Base-by-base conservation (phyloP, 1,140 invertebrate genomes). In the Drosophila paulistorum region DNA sequence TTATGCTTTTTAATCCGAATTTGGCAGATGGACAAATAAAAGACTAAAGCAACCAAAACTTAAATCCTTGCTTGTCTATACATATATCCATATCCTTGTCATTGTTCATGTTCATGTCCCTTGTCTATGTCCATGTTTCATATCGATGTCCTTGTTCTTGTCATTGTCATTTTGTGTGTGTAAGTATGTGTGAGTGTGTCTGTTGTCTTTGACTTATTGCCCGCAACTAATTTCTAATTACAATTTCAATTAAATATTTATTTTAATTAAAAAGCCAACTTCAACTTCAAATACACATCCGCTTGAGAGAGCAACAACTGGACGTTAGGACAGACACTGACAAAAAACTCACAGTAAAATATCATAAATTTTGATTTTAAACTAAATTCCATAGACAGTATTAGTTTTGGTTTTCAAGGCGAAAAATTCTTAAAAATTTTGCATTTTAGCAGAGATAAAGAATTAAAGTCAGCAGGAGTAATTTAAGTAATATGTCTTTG, bases 201-300 rank as follows among this genome's bases (percentile, higher is more conserved):
- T n/a, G 54, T 55, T 26, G 42, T 59, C 39, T 65, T 73, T 80
- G 74, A 77, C 71, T 67, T 73, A 67, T 76, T 79, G 82, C 75
- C 79, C 76, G 79, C 79, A 87, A 86, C 83, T 87, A 79, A 86
- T 83, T 86, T 73, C 77, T 70, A 89, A 89, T 89, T 87, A 83
- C 69, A 89, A 87, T 87, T 87, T 80, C 73, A 89, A 87, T 87
- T 83, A 87, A 87, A 89, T 87, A 87, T 87, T 87, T 83, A 87
- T 89, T 87, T 87, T 89, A 89, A 87, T 87, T 83, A 83, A 89
- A 86, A 87, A 89, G 84, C 70, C 84, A 83, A 79, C 83, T 86
- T 87, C 84, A 83, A 79, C 83, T 86, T 87, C 76, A 86, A 83
- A 87, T 73, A 86, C 69, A 69, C 63, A 87, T 76, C 71, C 63